A percentile compares a stretch with the other conserved stretches of the same genome.
These are phyloP conservation scores for Limnephilus auricula DNA, from an alignment of 2,888 invertebrate genomes.

Conservation along the genomic window DNA sequence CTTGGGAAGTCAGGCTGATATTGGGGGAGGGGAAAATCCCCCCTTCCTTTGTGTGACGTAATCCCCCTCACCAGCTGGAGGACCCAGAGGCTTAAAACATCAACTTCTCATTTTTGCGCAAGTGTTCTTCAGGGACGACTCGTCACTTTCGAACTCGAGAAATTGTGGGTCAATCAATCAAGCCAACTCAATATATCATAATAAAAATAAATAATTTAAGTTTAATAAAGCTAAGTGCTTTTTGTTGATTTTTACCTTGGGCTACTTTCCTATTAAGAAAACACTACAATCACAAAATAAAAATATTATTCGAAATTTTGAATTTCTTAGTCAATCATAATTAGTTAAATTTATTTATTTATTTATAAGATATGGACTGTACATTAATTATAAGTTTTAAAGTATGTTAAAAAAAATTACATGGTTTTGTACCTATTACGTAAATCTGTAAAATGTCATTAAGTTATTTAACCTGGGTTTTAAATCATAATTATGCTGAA, in stretches of 20 bases:
- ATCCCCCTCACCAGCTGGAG: slow-evolving; percentile 27
- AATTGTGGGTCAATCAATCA: neutral
- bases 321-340: no score
- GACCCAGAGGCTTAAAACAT: slow-evolving; percentile 58
- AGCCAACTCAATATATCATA: neutral
- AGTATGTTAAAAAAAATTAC: no score
- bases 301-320: no score
- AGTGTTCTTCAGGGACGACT: slow-evolving; percentile 12
- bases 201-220: neutral
- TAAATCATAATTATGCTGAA: no score
- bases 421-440: no score
- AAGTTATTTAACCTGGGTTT: no score
- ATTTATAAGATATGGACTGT: no score
- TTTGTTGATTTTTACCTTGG: neutral
- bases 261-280: neutral
- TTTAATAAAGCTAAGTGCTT: neutral
- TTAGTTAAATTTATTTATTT: no score
- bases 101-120: slow-evolving; percentile 51
- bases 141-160: neutral
- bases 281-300: neutral
- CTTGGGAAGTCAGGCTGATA: neutral
- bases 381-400: no score
- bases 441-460: no score
- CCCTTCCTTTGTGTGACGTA: slow-evolving; percentile 16
- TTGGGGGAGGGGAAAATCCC: neutral